phyloP scores from a whole-genome alignment of 2,888 invertebrate genomes.

The Eupithecia insigniata region DNA sequence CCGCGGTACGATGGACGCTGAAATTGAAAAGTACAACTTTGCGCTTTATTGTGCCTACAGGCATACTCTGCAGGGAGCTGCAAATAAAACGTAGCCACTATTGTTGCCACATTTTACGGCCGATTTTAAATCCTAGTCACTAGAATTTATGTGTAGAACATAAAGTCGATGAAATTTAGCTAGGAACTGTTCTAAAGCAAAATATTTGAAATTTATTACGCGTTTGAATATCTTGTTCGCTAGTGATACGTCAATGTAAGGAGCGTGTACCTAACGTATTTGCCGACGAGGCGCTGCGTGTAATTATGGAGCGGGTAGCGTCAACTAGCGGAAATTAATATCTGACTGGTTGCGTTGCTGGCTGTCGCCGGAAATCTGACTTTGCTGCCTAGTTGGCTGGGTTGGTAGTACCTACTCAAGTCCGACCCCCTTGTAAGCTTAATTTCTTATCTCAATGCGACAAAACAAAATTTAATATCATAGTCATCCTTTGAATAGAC shows the following conservation, averaged over 20 bases:
- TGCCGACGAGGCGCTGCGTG: conserved; percentile 62
- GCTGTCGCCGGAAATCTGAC: conserved; percentile 50
- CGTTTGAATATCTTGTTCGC: conserved; percentile 47
- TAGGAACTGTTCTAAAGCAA: conserved; percentile 27
- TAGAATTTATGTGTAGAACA: background rate
- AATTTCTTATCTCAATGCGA: background rate
- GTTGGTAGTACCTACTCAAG: background rate
- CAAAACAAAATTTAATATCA: background rate
- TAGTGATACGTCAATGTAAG: conserved; percentile 53
- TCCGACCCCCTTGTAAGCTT: background rate
- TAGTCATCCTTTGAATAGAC: background rate
- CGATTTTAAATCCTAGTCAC: conserved; percentile 36
- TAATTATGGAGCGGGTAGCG: conserved; percentile 62
- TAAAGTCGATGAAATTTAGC: conserved; percentile 7
- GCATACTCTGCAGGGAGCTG: conserved; percentile 60
- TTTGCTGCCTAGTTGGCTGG: conserved; percentile 31
- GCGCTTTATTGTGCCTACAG: conserved; percentile 65
- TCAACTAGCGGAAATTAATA: conserved; percentile 78
- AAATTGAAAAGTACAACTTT: conserved; percentile 76
- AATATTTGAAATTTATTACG: conserved; percentile 46
- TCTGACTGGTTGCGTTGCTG: conserved; percentile 64
- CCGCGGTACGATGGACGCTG: conserved; percentile 60
- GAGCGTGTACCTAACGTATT: conserved; percentile 44
- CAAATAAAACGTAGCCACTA: conserved; percentile 57
- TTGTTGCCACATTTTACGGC: conserved; percentile 49